Evolutionary conservation across 2,113 vertebrate genomes (phyloP).

Genomic region (Pelvicachromis taeniatus): DNA sequence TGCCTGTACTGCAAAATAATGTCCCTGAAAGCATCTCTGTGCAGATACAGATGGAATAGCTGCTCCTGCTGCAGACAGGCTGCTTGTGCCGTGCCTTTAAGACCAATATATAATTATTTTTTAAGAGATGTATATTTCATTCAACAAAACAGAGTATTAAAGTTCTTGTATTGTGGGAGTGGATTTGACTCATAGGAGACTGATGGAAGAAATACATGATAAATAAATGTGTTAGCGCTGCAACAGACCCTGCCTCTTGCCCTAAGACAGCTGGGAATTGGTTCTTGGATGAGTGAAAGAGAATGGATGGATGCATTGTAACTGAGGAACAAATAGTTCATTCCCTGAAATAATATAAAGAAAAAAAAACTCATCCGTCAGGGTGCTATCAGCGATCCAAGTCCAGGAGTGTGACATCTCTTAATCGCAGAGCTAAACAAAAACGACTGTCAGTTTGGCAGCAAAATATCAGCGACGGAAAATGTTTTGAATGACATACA

Average conservation of each 20-base stretch:
- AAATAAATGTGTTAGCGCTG: neutral
- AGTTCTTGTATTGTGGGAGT: neutral
- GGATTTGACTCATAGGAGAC: neutral
- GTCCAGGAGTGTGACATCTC: neutral
- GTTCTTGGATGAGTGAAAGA: neutral
- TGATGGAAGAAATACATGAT: neutral
- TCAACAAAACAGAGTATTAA: neutral
- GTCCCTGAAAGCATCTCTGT: neutral
- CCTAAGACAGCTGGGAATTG: neutral
- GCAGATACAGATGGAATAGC: neutral
- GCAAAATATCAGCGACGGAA: slow-evolving; percentile 40
- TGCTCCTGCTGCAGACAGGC: neutral
- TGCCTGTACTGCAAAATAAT: neutral
- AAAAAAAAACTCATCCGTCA: neutral
- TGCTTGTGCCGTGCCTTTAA: neutral
- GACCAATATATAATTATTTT: neutral
- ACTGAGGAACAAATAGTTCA: neutral
- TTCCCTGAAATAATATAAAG: neutral
- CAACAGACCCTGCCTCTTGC: neutral
- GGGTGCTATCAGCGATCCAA: neutral
- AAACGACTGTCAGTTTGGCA: slow-evolving; percentile 13
- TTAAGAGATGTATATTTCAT: neutral
- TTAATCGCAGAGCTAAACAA: neutral
- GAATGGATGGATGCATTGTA: neutral
- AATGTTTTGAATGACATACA: neutral